Evolutionary conservation across 2,113 vertebrate species (phyloP).

Genomic region (Anguilla japonica): DNA sequence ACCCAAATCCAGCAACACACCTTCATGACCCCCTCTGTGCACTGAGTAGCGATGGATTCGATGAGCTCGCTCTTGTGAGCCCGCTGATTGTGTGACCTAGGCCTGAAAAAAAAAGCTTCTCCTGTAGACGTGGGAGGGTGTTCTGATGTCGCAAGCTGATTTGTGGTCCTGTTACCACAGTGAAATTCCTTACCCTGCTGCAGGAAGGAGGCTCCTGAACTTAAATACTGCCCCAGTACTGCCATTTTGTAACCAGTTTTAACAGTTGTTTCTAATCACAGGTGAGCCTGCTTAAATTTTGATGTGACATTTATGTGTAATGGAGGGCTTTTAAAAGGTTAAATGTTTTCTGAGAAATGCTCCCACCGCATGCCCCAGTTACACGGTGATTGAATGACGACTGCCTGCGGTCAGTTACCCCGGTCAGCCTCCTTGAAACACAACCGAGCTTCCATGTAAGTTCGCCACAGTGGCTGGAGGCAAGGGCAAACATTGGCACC

Average conservation of each 20-base stretch:
- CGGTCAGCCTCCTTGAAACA: not conserved
- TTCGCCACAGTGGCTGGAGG: not conserved
- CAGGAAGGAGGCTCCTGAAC: conserved; percentile 2
- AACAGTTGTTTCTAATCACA: not conserved
- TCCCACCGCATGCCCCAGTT: not conserved
- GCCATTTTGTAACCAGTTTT: not conserved
- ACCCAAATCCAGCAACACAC: not conserved
- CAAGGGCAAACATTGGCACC: not conserved
- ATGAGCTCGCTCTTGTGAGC: conserved; percentile 13
- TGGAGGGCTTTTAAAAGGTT: not conserved
- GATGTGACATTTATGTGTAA: not conserved
- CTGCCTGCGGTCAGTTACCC: not conserved
- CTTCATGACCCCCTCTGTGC: conserved; percentile 1
- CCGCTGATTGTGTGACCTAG: conserved; percentile 32
- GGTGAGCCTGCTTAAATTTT: not conserved
- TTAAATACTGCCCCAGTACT: not conserved
- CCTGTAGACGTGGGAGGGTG: conserved; percentile 16
- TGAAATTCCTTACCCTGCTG: not conserved
- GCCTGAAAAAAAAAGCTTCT: conserved; percentile 44
- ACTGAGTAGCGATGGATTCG: conserved; percentile 7
- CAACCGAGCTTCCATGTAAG: not conserved
- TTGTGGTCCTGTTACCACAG: conserved; percentile 24
- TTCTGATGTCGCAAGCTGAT: conserved; percentile 32
- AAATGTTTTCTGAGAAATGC: not conserved
- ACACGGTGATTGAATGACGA: not conserved